Base-by-base conservation (phyloP, 2,888 invertebrate species). In the Tachina fera region DNA sequence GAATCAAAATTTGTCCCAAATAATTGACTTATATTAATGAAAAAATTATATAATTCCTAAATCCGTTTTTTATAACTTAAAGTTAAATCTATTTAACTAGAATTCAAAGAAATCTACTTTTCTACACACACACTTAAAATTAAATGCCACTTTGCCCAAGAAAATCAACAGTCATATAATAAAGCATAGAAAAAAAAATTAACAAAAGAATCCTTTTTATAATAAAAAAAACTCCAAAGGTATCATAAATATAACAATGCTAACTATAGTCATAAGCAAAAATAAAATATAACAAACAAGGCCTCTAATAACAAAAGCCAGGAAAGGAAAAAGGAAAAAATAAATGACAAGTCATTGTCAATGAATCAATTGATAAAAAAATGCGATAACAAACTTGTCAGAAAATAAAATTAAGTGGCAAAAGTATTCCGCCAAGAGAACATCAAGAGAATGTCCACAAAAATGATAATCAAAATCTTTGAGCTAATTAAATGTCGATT, bases 401-500 rank as follows among this genome's bases (percentile, higher is more conserved):
- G 0, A n/a, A 16, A 45, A 53, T 2, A 51, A 56, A 41, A 13
- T 65, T 49, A 13, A 41, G 2, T 14, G n/a, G n/a, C 16, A 1
- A 56, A 61, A 58, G 9, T 10, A 60, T 16, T 16, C 14, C 14
- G 49, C 11, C 47, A 22, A 72, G 10, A 51, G 11, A 43, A 19
- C 47, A 14, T 58, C 19, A 6, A 22, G 10, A 2, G 22, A 22
- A 22, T 9, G 3, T n/a, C 13, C 14, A 51, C n/a, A 51, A 68
- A 77, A 47, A 63, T 78, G 84, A 84, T 88, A 85, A 84, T 56
- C 11, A 86, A 88, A 88, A 87, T 88, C 89, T 88, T 74, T 84
- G 86, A 88, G 86, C 91, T 91, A 90, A 90, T 91, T 91, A 91
- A 90, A 89, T 90, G 88, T 87, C 87, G 89, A 90, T 91, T 89